Percentiles rank a stretch among this genome's conserved stretches.
Conservation (phyloP, 2,113 vertebrate species). For the Buteo buteo region DNA sequence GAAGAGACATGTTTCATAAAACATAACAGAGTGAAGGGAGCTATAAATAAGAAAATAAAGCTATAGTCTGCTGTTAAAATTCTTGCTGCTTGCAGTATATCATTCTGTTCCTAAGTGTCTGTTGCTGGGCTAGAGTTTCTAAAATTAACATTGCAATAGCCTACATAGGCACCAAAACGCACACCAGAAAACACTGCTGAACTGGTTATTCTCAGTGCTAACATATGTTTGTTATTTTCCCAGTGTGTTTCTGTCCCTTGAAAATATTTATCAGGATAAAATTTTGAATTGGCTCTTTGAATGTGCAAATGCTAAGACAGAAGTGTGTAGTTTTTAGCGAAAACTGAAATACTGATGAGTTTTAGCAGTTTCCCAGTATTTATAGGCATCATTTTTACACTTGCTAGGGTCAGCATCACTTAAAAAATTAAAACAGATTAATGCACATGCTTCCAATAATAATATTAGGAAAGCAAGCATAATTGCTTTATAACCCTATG, state of each 20-base stretch:
- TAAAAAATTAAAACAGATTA: not conserved
- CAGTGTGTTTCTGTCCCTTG: not conserved
- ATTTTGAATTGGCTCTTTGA: conserved; percentile 11
- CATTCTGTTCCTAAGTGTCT: conserved; percentile 42
- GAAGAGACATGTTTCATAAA: not conserved
- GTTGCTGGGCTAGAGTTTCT: conserved; percentile 55
- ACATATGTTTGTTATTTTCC: conserved; percentile 29
- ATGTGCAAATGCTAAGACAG: not conserved
- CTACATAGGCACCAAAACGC: not conserved
- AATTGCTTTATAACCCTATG: not conserved
- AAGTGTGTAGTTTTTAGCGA: not conserved
- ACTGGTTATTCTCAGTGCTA: not conserved
- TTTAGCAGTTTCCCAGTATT: not conserved
- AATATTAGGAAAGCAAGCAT: not conserved
- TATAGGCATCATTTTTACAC: not conserved
- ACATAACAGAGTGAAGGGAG: not conserved
- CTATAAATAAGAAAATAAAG: conserved; percentile 61
- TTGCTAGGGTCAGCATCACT: not conserved
- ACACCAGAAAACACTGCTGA: conserved; percentile 7
- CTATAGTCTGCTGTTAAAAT: conserved; percentile 19
- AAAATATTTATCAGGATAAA: conserved; percentile 43
- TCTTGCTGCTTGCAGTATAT: conserved; percentile 27
- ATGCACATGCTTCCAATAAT: not conserved
- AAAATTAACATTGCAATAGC: conserved; percentile 52
- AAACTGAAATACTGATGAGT: not conserved